Evolutionary conservation across 2,888 invertebrate species (phyloP), one percentile per base, ranked within the genome.

Genomic region (Meteorus cinctellus): DNA sequence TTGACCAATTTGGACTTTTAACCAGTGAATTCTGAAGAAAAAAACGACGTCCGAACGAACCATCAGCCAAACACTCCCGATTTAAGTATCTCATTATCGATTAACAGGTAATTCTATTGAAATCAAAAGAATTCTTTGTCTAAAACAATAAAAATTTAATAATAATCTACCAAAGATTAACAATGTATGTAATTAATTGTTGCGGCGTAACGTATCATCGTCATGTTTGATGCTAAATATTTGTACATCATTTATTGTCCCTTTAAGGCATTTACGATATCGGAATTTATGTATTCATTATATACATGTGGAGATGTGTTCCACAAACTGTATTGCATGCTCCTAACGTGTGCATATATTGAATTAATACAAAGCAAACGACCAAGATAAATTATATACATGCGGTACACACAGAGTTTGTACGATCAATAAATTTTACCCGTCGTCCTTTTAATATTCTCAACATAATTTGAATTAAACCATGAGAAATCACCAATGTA

Each of bases 351-450:
- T 19, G n/a, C n/a, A 27, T 48, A 55, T 24, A 55, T 55, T 19
- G 55, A 69, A 55, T 69, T 55, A 69, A 34, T 55, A 6, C 55
- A 14, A 34, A 34, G 59, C 55, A 19, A 67, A 14, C 51, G 55
- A 55, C 69, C 55, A 36, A 55, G 69, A 69, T 55, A 55, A 69
- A 55, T 69, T 55, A 59, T 69, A 69, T 65, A 62, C 62, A 31
- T 62, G 19, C 19, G 62, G 62, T 14, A 62, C 62, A n/a, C 31
- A 62, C 16, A 31, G 5, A 14, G 31, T 16, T 62, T 31, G 4
- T 31, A 62, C 31, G 62, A 62, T 62, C 29, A 16, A 62, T 62
- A 62, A 31, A 31, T 62, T 55, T n/a, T 6, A 6, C 19, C 19
- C 55, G 4, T 14, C 6, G 62, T 31, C 27, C 31, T 62, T 12